Conservation (phyloP, 2,797 vertebrate genomes). For the Urophycis tenuis region DNA sequence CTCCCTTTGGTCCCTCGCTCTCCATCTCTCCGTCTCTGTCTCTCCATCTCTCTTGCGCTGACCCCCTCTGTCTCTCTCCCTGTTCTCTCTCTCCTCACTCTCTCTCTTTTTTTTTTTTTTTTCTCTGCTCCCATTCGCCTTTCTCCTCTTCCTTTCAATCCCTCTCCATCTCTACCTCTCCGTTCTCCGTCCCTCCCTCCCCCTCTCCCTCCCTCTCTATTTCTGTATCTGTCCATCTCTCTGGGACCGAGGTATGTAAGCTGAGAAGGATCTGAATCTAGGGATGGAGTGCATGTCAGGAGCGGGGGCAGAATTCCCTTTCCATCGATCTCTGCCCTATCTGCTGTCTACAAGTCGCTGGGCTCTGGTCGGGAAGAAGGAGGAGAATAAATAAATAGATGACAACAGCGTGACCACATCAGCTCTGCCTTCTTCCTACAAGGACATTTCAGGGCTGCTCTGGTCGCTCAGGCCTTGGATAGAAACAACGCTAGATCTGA, state of each 20-base stretch:
- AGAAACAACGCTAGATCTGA: constrained; percentile 11
- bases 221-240: constrained; percentile 30
- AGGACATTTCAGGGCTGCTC: constrained; percentile 58
- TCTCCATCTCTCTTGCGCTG: not conserved
- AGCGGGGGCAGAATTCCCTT: constrained; percentile 67
- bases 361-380: constrained; percentile 41
- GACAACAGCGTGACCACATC: constrained; percentile 41
- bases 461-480: constrained; percentile 39
- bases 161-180: too few species aligned
- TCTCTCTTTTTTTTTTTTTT: not conserved
- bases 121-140: not conserved
- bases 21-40: constrained; percentile 14
- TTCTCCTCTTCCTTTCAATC: not conserved
- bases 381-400: constrained; percentile 60
- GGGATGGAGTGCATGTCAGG: constrained; percentile 72
- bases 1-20: constrained; percentile 29
- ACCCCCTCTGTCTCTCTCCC: not conserved
- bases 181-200: constrained; percentile 11
- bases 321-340: constrained; percentile 54
- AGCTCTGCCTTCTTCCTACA: constrained; percentile 48
- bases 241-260: constrained; percentile 68
- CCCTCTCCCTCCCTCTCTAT: constrained; percentile 34
- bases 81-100: not conserved
- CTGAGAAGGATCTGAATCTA: constrained; percentile 60
- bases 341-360: constrained; percentile 57